These are phyloP conservation scores for Spinus pinus DNA, from an alignment of 2,797 vertebrate genomes.

Conservation along the genomic window DNA sequence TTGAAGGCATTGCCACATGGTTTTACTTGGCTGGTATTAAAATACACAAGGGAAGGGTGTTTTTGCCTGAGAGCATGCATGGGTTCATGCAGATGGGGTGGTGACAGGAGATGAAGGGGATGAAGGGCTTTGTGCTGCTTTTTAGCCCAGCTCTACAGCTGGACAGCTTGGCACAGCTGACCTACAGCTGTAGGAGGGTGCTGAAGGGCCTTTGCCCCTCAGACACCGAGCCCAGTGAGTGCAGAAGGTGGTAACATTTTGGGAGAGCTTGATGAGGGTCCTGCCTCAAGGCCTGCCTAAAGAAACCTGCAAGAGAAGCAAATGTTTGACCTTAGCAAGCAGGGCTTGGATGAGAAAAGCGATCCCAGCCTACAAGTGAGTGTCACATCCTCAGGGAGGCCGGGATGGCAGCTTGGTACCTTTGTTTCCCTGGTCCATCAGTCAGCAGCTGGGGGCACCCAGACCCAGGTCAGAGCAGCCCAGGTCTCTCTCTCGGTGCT, in stretches of 20 bases:
- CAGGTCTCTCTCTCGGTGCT: neutral
- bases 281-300: neutral
- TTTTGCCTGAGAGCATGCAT: neutral
- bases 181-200: neutral
- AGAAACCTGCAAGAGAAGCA: neutral
- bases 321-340: neutral
- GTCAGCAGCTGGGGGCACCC: neutral
- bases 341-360: neutral
- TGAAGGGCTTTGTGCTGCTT: neutral
- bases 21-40: neutral
- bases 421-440: neutral
- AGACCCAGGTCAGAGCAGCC: neutral
- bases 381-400: fast-evolving
- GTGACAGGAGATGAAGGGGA: neutral
- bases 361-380: fast-evolving
- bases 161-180: neutral
- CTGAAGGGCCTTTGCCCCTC: neutral
- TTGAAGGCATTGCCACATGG: neutral
- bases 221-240: neutral
- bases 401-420: fast-evolving
- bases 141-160: neutral
- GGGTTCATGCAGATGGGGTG: neutral
- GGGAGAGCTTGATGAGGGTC: neutral
- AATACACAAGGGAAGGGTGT: neutral
- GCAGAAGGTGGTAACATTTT: neutral